These are phyloP conservation scores for Zosterops borbonicus DNA, from an alignment of 2,113 vertebrate genomes.

Conservation along the genomic window DNA sequence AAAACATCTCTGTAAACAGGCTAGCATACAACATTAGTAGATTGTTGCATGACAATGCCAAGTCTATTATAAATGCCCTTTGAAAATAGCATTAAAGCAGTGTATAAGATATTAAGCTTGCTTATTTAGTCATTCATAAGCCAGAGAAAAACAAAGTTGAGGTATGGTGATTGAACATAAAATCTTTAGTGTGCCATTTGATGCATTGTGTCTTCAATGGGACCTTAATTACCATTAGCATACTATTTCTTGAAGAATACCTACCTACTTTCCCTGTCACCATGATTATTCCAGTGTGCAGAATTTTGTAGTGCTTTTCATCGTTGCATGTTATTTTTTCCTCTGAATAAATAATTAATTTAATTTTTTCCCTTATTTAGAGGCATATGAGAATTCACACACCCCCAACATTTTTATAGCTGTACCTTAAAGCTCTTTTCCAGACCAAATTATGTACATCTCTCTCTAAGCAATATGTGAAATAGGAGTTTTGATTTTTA, in stretches of 20 bases:
- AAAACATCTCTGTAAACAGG: constrained; percentile 39
- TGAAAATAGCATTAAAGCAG: neutral
- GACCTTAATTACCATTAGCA: neutral
- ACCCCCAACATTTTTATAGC: neutral
- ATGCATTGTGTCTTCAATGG: neutral
- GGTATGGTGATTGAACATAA: neutral
- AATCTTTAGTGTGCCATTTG: neutral
- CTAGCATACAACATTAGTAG: constrained; percentile 4
- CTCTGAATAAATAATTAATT: neutral
- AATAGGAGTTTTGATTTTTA: neutral
- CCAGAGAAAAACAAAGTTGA: neutral
- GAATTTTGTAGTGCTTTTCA: constrained; percentile 8
- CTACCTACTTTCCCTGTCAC: neutral
- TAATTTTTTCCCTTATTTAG: neutral
- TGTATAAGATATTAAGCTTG: neutral
- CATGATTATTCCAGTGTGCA: neutral
- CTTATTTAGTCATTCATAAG: neutral
- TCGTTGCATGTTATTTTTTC: neutral
- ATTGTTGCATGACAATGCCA: neutral
- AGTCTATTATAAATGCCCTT: neutral
- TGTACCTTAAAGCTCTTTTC: neutral
- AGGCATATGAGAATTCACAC: neutral
- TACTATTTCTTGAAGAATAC: constrained; percentile 5
- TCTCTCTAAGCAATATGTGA: neutral
- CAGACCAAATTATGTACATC: neutral